Evolutionary conservation across 2,113 vertebrate genomes (phyloP).

Genomic region (Tympanuchus pallidicinctus): DNA sequence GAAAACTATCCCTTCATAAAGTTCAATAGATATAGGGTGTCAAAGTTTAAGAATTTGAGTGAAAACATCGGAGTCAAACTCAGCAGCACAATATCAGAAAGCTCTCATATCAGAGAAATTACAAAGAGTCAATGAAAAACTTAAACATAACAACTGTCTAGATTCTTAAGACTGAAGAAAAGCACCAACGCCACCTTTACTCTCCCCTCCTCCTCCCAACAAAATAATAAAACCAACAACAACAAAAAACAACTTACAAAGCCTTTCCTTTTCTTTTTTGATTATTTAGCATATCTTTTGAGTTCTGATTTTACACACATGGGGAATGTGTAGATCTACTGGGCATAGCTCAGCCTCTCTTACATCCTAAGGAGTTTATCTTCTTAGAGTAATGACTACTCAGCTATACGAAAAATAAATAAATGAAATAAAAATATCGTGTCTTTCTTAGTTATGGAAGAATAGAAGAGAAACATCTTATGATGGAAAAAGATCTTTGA

Average conservation of each 20-base stretch:
- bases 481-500: background rate
- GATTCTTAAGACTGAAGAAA: background rate
- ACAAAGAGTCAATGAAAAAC: background rate
- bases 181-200: background rate
- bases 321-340: background rate
- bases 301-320: background rate
- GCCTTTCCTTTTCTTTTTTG: background rate
- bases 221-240: too few relatives aligned
- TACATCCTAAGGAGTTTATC: background rate
- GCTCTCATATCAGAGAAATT: background rate
- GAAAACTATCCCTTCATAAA: background rate
- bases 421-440: background rate
- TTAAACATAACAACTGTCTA: fast-evolving
- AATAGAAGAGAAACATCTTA: background rate
- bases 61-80: background rate
- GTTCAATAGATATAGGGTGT: background rate
- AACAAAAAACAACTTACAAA: background rate
- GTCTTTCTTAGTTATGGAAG: background rate
- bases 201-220: background rate
- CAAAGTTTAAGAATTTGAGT: background rate
- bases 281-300: background rate
- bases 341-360: background rate
- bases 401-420: background rate
- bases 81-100: background rate
- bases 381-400: background rate